Evolutionary conservation across 2,888 invertebrate species (phyloP), one percentile per base, ranked within the genome.

Genomic region (Phasia obesa): DNA sequence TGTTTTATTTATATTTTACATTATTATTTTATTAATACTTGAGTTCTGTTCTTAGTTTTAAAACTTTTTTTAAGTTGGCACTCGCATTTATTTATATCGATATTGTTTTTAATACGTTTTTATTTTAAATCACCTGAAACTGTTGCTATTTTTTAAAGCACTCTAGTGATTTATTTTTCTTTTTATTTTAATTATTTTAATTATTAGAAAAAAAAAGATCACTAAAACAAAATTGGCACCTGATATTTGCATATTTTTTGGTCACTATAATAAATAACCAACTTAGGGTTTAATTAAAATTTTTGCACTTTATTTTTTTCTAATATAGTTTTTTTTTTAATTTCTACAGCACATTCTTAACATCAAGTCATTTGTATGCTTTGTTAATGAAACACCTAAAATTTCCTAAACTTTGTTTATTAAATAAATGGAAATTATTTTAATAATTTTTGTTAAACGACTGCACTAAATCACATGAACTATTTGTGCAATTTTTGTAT

Each of bases 201-300:
- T 47, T 17, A 2, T 17, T 49, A 35, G n/a, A 51, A 64, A 74
- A 60, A 78, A 17, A 13, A n/a, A 5, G 11, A 47, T 38, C 4
- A 55, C 17, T 59, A 25, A 42, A 62, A 44, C 25, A 69, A 60
- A 78, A 82, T 82, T 82, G 82, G 82, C 78, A 82, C 35, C 82
- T 78, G 82, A 78, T 78, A 82, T 78, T 82, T 82, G 82, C 82
- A 82, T 82, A 82, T 82, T 82, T 82, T 82, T 82, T 82, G 82
- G 82, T 78, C 78, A 64, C 35, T 42, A 15, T 60, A 70, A 69
- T 38, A 42, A 44, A 57, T 59, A 75, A 65, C 42, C 17, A 47
- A 55, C 51, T 67, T 80, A 81, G 76, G 69, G n/a, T 23, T 84
- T 69, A 55, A 17, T 60, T 74, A 31, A 42, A 31, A 55, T 74